Evolutionary conservation across 2,888 invertebrate genomes (phyloP), one percentile per base, ranked within the genome.

Genomic region (Netelia virgata): DNA sequence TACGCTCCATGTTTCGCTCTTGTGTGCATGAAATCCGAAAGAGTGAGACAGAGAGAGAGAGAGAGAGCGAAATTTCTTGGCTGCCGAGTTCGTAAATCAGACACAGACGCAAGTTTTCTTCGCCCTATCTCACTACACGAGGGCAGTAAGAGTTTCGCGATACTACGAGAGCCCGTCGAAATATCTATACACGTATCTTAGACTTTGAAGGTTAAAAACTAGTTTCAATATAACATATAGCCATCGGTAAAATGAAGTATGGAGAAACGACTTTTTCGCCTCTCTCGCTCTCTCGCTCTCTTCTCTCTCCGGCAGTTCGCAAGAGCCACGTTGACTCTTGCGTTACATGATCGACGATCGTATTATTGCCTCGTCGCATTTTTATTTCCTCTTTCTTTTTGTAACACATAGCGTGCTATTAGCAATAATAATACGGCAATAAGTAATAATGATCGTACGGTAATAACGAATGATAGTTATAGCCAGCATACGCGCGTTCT

Each of bases 21-120:
- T 53, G 55, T 41, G 43, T 73, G 80, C 76, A 83, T 80, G 83
- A 85, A 85, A 85, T 85, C 80, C 61, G 6, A 47, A 59, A 23
- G 43, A 59, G 47, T 61, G 10, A 6, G 59, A 57, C 61, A 68
- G 77, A 69, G 76, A 81, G 79, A 63, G 23, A 23, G 55, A 55
- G 55, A 63, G 61, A 68, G 74, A 66, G 77, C 76, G 74, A 66
- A 74, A 57, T 68, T 28, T 55, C 23, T 43, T 61, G 70, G 83
- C 83, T 75, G 88, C 89, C 90, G 90, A 90, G 91, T 91, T 88
- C 90, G 91, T 92, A 92, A 92, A 92, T 92, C 92, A 92, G 90
- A 86, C 87, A 85, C 88, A 88, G 89, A 89, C 90, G 63, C 50
- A 86, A 89, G 89, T 89, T 90, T 90, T 89, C 90, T 86, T 87